Percentiles rank a stretch among this genome's conserved stretches.
phyloP scores from a whole-genome alignment of 2,797 vertebrate genomes.

The Premnoplex brunnescens region DNA sequence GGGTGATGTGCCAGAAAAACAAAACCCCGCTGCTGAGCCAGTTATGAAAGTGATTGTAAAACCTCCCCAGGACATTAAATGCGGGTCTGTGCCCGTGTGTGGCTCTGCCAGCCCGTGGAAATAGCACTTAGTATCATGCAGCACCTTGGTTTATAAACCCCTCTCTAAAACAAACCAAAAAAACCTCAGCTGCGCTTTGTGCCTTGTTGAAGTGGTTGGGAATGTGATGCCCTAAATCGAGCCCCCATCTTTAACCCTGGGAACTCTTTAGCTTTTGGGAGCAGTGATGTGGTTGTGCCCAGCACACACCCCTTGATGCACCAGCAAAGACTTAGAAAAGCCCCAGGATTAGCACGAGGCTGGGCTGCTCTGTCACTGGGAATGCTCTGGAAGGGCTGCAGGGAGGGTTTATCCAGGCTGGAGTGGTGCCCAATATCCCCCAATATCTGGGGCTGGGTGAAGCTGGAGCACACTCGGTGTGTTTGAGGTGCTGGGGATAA shows the following conservation, averaged over 20 bases:
- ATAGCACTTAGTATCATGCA: slow-evolving; percentile 71
- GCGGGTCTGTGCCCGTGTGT: background rate
- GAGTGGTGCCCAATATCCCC: background rate
- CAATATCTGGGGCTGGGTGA: background rate
- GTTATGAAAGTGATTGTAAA: slow-evolving; percentile 23
- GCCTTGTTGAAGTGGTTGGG: slow-evolving; percentile 50
- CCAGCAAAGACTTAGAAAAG: background rate
- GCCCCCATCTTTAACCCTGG: background rate
- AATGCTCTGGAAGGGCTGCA: background rate
- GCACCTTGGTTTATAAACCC: slow-evolving; percentile 57
- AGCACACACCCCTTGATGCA: background rate
- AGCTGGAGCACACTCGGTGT: background rate
- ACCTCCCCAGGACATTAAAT: background rate
- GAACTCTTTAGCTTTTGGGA: background rate
- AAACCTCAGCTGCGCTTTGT: background rate
- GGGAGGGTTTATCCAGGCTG: background rate
- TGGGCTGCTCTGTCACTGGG: accelerated
- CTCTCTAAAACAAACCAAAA: background rate
- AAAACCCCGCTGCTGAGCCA: background rate
- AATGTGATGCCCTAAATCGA: background rate
- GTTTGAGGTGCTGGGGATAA: background rate
- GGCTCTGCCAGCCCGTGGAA: slow-evolving; percentile 66
- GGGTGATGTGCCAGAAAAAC: background rate
- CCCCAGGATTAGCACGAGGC: background rate
- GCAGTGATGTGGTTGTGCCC: background rate